phyloP scores from a whole-genome alignment of 23 tunicate genomes.

The Styela plicata region DNA sequence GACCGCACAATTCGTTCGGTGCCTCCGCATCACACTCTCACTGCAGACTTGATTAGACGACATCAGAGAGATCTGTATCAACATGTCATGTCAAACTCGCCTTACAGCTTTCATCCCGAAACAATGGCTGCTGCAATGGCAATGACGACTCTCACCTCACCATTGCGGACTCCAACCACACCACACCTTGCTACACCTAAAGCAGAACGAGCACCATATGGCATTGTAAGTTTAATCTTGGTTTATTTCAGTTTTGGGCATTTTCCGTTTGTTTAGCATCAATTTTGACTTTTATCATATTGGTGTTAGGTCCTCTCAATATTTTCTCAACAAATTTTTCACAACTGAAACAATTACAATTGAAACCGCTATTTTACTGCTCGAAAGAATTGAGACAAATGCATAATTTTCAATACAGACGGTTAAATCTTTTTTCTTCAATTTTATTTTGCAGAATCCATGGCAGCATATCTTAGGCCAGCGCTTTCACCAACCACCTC shows the following conservation, averaged over 20 bases:
- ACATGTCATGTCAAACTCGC: conserved; percentile 15
- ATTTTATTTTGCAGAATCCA: conserved; percentile 28
- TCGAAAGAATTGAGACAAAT: no score
- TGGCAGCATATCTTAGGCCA: conserved; percentile 26
- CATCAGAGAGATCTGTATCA: conserved; percentile 22
- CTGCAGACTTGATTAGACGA: conserved; percentile 17
- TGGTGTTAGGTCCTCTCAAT: not conserved
- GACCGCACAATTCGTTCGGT: not conserved
- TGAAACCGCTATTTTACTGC: no score
- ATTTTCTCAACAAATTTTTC: no score
- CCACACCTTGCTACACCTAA: not conserved
- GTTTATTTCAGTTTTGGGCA: no score
- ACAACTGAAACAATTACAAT: no score
- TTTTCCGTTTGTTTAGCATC: no score
- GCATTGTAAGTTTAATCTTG: conserved; percentile 3
- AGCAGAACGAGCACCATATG: not conserved
- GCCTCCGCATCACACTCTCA: not conserved
- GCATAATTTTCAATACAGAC: no score
- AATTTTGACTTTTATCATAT: not conserved
- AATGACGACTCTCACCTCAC: conserved; percentile 28
- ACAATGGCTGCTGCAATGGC: conserved; percentile 37
- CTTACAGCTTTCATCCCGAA: conserved; percentile 24
- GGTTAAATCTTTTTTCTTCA: no score
- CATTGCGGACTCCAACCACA: conserved; percentile 12
- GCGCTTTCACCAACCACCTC: not conserved